Percentiles rank a stretch among this genome's conserved stretches.
Evolutionary conservation across 2,797 vertebrate genomes (phyloP).

Genomic region (Protonibea diacanthus): DNA sequence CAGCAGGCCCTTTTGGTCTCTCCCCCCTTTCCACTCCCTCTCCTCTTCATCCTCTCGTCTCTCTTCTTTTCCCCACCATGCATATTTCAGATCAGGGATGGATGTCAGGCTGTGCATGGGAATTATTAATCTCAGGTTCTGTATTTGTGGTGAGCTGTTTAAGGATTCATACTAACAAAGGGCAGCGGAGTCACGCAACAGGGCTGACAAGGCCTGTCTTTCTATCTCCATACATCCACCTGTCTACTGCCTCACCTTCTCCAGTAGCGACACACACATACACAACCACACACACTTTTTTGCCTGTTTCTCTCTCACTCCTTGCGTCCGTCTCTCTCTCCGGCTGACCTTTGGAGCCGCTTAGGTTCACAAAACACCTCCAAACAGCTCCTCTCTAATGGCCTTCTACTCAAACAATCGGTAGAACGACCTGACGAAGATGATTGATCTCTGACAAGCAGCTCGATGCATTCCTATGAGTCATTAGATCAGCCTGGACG

Average conservation of each 20-base stretch:
- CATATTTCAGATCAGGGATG: constrained; percentile 86
- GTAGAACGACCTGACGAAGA: constrained; percentile 86
- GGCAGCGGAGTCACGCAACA: constrained; percentile 82
- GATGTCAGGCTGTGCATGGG: constrained; percentile 85
- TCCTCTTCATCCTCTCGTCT: constrained; percentile 64
- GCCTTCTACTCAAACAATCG: constrained; percentile 88
- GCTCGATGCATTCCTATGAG: constrained; percentile 87
- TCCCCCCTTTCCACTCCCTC: constrained; percentile 43
- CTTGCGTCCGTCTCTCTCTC: constrained; percentile 69
- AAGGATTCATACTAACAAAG: constrained; percentile 90
- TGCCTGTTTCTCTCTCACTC: constrained; percentile 54
- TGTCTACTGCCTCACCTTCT: constrained; percentile 58
- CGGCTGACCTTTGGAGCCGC: constrained; percentile 87
- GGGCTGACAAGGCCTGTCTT: constrained; percentile 83
- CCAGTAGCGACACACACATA: constrained; percentile 27
- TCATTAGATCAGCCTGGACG: constrained; percentile 86
- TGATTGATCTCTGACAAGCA: constrained; percentile 90
- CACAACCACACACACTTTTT: constrained; percentile 30
- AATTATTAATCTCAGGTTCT: constrained; percentile 88
- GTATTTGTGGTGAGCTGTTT: constrained; percentile 84
- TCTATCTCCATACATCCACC: constrained; percentile 66
- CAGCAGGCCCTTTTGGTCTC: constrained; percentile 69
- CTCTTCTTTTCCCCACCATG: constrained; percentile 70
- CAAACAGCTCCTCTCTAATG: constrained; percentile 90
- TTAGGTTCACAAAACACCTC: constrained; percentile 89